Evolutionary conservation across 2,113 vertebrate species (phyloP), one percentile per base, ranked within the genome.

Genomic region (Syrrhaptes paradoxus): DNA sequence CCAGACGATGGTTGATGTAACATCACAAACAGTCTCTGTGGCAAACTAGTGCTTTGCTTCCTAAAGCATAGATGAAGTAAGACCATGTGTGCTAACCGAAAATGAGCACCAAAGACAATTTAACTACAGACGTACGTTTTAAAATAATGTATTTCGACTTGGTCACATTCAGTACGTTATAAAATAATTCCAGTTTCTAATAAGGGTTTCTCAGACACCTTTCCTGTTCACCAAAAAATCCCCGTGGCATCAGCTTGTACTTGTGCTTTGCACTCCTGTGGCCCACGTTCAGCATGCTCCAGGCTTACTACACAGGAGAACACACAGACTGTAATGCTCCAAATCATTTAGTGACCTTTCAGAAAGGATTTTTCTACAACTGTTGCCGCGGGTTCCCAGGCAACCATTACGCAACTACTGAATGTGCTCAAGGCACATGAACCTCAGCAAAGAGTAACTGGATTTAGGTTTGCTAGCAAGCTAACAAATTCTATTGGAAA

Each of bases 321-420:
- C 92, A 52, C 49, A 83, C 72, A 58, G 54, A 67, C 75, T 94
- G 52, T n/a, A 87, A 82, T 89, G 67, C 52, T 93, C 71, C 89
- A 85, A 54, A 91, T 91, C 91, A 95, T 87, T 90, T 93, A 78
- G 94, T 92, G 87, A 93, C 85, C 75, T 96, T 96, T 95, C 77
- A 86, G 90, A 96, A 93, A 87, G 78, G 74, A 82, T 96, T 88
- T 93, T 72, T 92, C 87, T 93, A 93, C 93, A 96, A 87, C 93
- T 94, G 75, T 78, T 93, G 51, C 92, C 93, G 91, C 1, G 5
- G 73, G 90, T 90, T 96, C 75, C 86, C 59, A 95, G 71, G 95
- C 93, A 97, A 97, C 93, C 49, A 6, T 89, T 95, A 94, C 12
- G 20, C 85, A 96, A 84, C 62, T 17, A 58, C 74, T 87, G 52